Evolutionary conservation across 2,888 invertebrate species (phyloP), one percentile per base, ranked within the genome.

Genomic region (Sesamia inferens): DNA sequence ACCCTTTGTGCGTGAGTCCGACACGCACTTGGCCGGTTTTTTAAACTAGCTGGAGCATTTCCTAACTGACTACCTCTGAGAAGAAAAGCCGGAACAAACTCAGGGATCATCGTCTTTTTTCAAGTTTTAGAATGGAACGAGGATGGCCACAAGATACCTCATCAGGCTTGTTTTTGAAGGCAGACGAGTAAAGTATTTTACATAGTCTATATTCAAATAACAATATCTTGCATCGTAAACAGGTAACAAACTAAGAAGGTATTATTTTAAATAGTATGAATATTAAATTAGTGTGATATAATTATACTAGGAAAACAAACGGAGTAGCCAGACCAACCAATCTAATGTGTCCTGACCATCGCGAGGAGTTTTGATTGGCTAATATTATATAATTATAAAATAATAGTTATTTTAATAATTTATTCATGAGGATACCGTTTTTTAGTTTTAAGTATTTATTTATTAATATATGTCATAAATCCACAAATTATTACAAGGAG

Each of bases 351-450:
- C 2, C 31, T 39, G 44, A 58, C 44, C 19, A 57, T 51, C 22
- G 14, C 44, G 16, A 58, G 11, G 51, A 8, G 13, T 31, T 31
- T 57, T 77, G 62, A 77, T 69, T 76, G 63, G 77, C 31, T 39
- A 24, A 39, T 44, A 5, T 22, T 62, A 42, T 62, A 42, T 62
- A 39, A 51, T 71, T 51, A 51, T 51, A 39, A 2, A 6, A 54
- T 5, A 22, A 44, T 31, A 48, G 6, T n/a, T 57, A 42, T 59
- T 24, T 51, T 5, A 61, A 42, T 39, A n/a, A 51, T 59, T 59
- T 24, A 61, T 64, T 54, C 44, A 66, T 54, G 10, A 47, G 19
- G 24, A n/a, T 42, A n/a, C 16, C 16, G n/a, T n/a, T n/a, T n/a
- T n/a, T n/a, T n/a, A 10, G 55, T 74, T 22, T 57, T 11, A 22